phyloP scores from a whole-genome alignment of 2,888 invertebrate genomes.

The Saturnia japonica region DNA sequence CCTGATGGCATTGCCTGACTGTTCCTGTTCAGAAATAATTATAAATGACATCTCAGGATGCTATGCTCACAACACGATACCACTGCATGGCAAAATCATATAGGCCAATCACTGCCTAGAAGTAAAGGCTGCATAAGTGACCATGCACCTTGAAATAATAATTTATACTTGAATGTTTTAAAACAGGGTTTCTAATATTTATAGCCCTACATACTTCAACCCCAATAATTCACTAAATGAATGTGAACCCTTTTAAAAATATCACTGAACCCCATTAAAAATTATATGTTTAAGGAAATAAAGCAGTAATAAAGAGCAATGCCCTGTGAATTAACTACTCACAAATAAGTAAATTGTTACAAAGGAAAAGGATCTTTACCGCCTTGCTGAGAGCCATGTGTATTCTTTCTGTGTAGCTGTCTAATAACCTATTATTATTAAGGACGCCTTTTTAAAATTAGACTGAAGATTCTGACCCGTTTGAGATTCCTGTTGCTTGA shows the following conservation, averaged over 20 bases:
- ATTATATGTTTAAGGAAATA: neutral
- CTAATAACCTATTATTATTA: neutral
- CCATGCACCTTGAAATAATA: neutral
- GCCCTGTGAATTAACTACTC: neutral
- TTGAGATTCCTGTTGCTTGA: neutral
- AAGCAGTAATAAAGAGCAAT: neutral
- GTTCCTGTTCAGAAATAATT: constrained; percentile 57
- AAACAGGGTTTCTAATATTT: constrained; percentile 1
- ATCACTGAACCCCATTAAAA: no score
- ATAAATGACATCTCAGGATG: neutral
- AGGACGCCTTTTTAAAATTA: neutral
- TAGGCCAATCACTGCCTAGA: neutral
- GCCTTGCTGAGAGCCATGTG: neutral
- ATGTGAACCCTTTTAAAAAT: neutral
- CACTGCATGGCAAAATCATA: neutral
- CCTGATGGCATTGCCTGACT: constrained; percentile 65
- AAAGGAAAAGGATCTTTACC: neutral
- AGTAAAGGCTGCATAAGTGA: neutral
- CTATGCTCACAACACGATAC: neutral
- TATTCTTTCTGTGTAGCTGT: neutral
- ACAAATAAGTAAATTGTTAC: neutral
- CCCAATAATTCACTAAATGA: neutral
- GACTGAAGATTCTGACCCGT: neutral
- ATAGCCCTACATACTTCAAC: neutral
- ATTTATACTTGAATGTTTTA: neutral